These are phyloP conservation scores for Drosophila nigritarsus DNA, from an alignment of 2,888 invertebrate genomes.

Conservation along the genomic window DNA sequence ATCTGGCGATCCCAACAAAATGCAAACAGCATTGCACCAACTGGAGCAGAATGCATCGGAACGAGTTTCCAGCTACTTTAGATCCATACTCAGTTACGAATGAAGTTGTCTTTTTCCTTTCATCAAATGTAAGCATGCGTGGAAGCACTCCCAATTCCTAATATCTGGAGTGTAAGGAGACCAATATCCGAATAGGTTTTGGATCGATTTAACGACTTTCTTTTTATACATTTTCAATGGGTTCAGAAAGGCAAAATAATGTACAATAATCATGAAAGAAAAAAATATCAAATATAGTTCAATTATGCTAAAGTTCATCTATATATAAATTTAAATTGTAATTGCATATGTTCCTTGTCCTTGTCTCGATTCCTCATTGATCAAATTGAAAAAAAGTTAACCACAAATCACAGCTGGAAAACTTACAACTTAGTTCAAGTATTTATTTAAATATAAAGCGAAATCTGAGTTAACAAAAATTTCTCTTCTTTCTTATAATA, in stretches of 20 bases:
- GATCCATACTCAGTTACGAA: constrained; percentile 61
- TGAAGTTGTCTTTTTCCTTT: no score
- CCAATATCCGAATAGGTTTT: not conserved
- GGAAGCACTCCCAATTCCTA: not conserved
- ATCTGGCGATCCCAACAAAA: not conserved
- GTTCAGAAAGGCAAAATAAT: not conserved
- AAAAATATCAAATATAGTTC: not conserved
- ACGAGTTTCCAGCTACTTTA: constrained; percentile 72
- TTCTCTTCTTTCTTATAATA: not conserved
- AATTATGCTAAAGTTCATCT: not conserved
- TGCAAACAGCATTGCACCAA: constrained; percentile 7
- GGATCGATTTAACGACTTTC: not conserved
- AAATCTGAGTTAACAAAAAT: not conserved
- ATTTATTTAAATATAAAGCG: not conserved
- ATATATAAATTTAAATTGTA: not conserved
- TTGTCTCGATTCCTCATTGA: not conserved
- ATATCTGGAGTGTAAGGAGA: not conserved
- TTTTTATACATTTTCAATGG: not conserved
- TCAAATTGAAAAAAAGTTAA: not conserved
- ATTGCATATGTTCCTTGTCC: not conserved
- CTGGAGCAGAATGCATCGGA: constrained; percentile 51
- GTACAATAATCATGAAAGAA: not conserved
- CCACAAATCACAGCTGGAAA: not conserved
- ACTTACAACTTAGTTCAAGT: not conserved
- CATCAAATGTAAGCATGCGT: not conserved